Base-by-base conservation (phyloP, 2,797 vertebrate species). In the Bufotes viridis region DNA sequence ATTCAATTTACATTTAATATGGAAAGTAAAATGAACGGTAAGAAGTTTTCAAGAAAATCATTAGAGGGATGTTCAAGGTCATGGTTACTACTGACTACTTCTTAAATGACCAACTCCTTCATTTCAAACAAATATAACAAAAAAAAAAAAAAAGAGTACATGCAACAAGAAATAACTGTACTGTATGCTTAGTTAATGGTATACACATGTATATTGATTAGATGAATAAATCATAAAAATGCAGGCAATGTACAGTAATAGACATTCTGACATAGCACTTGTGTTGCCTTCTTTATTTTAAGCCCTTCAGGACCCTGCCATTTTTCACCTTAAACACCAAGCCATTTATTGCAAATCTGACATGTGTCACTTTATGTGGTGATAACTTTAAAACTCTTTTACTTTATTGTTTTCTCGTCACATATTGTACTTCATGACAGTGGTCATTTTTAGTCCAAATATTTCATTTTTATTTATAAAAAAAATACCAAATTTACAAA, bases 11-110 rank as follows among this genome's bases (percentile, higher is more conserved):
- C 42, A 57, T 51, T 82, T 69, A 70, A 53, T 78, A 51, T 72
- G 72, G 17, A 88, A 57, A 88, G 65, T 24, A 84, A 53, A 81
- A 61, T 81, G 6, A 78, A 24, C 55, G 49, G n/a, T 78, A 55
- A 49, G 42, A 7, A 42, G 5, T 78, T 78, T 53, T 55, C 2
- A 15, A 53, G 74, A 24, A 55, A 78, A 78, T 24, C 22, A 78
- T 55, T 14, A 55, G n/a, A n/a, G 14, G 74, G 51, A 55, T 49
- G 13, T 55, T 3, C 55, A 12, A n/a, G 72, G 51, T 76, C 49
- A 55, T 76, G 10, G 13, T n/a, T 22, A 78, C 22, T 55, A n/a
- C 49, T 55, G 5, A 6, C 20, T 75, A 22, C 29, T 51, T 75
- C 34, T 75, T 22, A 53, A 53, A 53, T 7, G 1, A 53, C 10